Evolutionary conservation across 1,140 invertebrate genomes (phyloP).

Genomic region (Bombus haemorrhoidalis): DNA sequence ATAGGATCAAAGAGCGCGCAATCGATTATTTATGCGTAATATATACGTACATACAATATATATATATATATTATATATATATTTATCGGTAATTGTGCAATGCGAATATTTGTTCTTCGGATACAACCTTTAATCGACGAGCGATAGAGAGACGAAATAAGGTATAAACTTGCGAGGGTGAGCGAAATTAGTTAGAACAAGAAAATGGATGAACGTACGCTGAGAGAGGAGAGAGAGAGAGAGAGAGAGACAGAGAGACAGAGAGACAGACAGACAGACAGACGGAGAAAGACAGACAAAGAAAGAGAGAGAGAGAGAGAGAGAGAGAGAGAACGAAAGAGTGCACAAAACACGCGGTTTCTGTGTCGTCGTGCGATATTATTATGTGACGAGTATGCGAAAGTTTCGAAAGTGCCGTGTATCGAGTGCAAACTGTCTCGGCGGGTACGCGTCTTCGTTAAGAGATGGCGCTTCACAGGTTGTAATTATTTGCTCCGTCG

Average conservation of each 20-base stretch:
- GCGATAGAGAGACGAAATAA: constrained; percentile 1
- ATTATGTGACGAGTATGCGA: constrained; percentile 12
- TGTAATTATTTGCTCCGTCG: constrained; percentile 1
- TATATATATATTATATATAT: constrained; percentile 66
- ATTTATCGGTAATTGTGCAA: constrained; percentile 78
- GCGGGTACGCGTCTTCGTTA: background rate
- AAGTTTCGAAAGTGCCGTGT: constrained; percentile 47
- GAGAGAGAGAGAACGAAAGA: constrained; percentile 5
- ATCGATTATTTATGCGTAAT: constrained; percentile 80
- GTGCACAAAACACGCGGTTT: constrained; percentile 52
- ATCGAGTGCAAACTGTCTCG: constrained; percentile 36
- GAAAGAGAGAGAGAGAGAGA: constrained; percentile 13
- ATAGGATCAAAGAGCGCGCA: constrained; percentile 77
- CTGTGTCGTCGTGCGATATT: constrained; percentile 54
- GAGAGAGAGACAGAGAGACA: constrained; percentile 23
- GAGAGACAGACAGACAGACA: constrained; percentile 5
- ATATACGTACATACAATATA: constrained; percentile 63
- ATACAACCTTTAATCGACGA: constrained; percentile 76
- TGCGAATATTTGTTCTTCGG: constrained; percentile 77
- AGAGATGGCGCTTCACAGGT: constrained; percentile 56
- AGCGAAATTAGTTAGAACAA: constrained; percentile 17
- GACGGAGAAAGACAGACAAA: background rate
- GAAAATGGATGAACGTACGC: background rate
- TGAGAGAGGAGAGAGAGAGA: background rate
- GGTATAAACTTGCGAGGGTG: background rate